Evolutionary conservation across 2,888 invertebrate species (phyloP).

Genomic region (Drosophila subsilvestris): DNA sequence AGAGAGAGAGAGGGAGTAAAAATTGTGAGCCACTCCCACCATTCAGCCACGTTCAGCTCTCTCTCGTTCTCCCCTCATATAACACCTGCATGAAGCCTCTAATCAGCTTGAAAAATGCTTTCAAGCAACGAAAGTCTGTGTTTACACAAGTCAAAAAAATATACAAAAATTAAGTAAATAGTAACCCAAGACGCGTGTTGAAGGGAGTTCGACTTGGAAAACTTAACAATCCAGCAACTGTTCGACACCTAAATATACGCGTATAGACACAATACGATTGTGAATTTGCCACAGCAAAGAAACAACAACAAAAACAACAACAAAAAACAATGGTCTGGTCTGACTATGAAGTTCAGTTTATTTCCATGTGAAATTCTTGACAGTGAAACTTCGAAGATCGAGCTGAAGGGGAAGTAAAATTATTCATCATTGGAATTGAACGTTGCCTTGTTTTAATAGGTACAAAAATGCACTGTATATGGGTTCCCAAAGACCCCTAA

Average conservation of each 20-base stretch:
- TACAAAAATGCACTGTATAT: too few species aligned
- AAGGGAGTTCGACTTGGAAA: slow-evolving; percentile 27
- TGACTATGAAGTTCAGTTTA: slow-evolving; percentile 39
- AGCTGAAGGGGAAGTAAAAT: too few species aligned
- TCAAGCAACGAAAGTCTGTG: slow-evolving; percentile 58
- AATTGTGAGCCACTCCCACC: slow-evolving; percentile 43
- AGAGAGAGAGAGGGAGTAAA: too few species aligned
- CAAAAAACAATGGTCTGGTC: slow-evolving; percentile 11
- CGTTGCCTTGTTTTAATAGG: too few species aligned
- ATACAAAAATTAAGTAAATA: slow-evolving; percentile 14
- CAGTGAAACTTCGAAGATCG: too few species aligned
- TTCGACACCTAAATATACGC: slow-evolving; percentile 30
- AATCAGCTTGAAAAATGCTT: slow-evolving; percentile 60
- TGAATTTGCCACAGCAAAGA: slow-evolving; percentile 46
- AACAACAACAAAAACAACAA: slow-evolving; percentile 19
- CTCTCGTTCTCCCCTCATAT: background rate
- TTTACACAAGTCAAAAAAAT: slow-evolving; percentile 49
- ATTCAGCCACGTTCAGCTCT: slow-evolving; percentile 11
- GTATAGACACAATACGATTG: slow-evolving; percentile 49
- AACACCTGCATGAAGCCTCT: slow-evolving; percentile 61
- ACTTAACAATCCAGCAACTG: slow-evolving; percentile 58
- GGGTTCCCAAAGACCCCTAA: background rate
- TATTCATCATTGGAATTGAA: too few species aligned
- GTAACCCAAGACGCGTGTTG: slow-evolving; percentile 22
- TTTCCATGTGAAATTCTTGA: slow-evolving; percentile 51